Evolutionary conservation across 2,888 invertebrate species (phyloP), one percentile per base, ranked within the genome.

Genomic region (Leistus spinibarbis): DNA sequence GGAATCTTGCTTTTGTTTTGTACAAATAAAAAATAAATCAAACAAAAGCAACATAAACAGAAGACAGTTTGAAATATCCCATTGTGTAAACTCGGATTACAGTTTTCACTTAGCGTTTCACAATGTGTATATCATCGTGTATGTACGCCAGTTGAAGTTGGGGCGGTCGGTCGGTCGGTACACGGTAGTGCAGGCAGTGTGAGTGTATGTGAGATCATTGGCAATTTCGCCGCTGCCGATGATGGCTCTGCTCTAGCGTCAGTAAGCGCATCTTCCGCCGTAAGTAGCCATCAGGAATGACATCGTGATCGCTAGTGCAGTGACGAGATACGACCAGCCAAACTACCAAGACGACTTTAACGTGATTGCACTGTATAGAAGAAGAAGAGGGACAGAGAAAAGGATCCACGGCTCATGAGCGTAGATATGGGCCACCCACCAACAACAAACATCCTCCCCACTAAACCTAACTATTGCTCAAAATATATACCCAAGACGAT

Each of bases 211-310:
- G 16, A 10, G 60, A 60, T 19, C 20, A 22, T 22, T 60, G 60
- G 60, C 22, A 60, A 60, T 60, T 60, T 60, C 10, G 13, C 7
- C 40, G 40, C 13, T 2, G 40, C 40, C 40, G 40, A 40, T 7
- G 40, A 40, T 40, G 40, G 40, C 40, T 2, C 40, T 40, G 40
- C 10, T 13, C 1, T 24, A 40, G 40, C 1, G 40, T 40, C 40
- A 40, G 40, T 40, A 40, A 60, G 60, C 60, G 40, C 54, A 22
- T 67, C 53, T 54, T 54, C 67, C 53, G 24, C 23, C 20, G 17
- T 22, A 65, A 65, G 65, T 65, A 65, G 65, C 56, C 68, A 56
- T 68, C 24, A 24, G 65, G 68, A 56, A 23, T 54, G 68, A 68
- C 54, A 54, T 68, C 56, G 22, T 68, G 68, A 68, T 20, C 63